Conservation (phyloP, 2,113 vertebrate species). For the Psilopsiagon aymara region DNA sequence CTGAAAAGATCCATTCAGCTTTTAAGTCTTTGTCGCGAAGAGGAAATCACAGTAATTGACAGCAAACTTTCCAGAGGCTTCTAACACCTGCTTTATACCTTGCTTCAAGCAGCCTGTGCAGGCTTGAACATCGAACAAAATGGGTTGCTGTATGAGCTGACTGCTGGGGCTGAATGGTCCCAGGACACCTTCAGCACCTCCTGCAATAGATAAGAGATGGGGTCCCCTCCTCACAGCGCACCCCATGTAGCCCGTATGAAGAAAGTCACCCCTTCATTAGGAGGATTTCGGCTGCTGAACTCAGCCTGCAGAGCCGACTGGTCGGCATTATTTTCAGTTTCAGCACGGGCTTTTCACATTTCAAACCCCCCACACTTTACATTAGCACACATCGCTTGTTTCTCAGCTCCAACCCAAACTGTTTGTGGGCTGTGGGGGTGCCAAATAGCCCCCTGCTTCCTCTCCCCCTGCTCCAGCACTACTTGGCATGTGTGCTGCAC, state of each 20-base stretch:
- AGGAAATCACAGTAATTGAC: background rate
- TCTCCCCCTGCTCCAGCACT: background rate
- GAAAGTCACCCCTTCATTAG: background rate
- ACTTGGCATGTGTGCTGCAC: slow-evolving; percentile 51
- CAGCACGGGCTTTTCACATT: background rate
- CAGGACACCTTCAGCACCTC: background rate
- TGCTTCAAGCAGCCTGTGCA: background rate
- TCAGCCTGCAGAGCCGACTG: background rate
- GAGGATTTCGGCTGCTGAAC: background rate
- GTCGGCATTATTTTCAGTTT: background rate
- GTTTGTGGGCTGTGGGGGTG: background rate
- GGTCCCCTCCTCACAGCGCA: background rate
- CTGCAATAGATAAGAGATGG: background rate
- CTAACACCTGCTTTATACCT: slow-evolving; percentile 1
- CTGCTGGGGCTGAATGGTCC: accelerated
- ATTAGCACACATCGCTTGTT: background rate
- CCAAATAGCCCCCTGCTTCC: slow-evolving; percentile 1
- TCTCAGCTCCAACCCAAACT: background rate
- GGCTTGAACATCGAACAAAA: background rate
- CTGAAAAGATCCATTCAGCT: background rate
- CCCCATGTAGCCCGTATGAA: accelerated
- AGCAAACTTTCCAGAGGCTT: slow-evolving; percentile 19
- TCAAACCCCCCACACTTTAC: background rate
- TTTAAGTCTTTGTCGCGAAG: background rate
- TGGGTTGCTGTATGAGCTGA: background rate